Evolutionary conservation across 1,140 invertebrate genomes (phyloP), one percentile per base, ranked within the genome.

Genomic region (Heliconius melpomene): DNA sequence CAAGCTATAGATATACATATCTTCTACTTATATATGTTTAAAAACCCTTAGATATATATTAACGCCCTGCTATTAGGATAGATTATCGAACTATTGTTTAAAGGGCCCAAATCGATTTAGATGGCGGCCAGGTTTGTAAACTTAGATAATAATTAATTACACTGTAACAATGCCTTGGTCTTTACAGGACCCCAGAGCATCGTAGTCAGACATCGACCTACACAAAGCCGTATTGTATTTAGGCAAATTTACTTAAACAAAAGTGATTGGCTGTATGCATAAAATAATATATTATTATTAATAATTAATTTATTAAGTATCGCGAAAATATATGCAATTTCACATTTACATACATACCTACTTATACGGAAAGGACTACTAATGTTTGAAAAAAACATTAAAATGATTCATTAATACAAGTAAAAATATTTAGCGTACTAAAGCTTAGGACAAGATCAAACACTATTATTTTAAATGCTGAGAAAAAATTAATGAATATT

Each of bases 161-260:
- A 77, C 78, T 82, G 80, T 75, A 84, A 85, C 85, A 85, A 87
- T 86, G 79, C 79, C 83, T 82, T 73, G 78, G 82, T 54, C 81
- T 82, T 87, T 87, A 88, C 85, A 79, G 82, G 78, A 77, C 89
- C 88, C 88, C 77, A 50, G 88, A 88, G 89, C 84, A 77, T 85
- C 85, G 82, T 89, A 82, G 77, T 70, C 79, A 46, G 83, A 84
- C 83, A 76, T 71, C 40, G 77, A 72, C 66, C 80, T 79, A 77
- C 76, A 88, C 82, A 87, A 89, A 87, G 83, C 82, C 83, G 86
- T 85, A 89, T 88, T 90, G 87, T 87, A 85, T 86, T 82, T 83
- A 79, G 71, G 71, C 9, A 72, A 72, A 38, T 72, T 72, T 40
- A 36, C 71, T 72, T 72, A 20, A 38, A 72, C 71, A 72, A n/a